Evolutionary conservation across 2,888 invertebrate species (phyloP), one percentile per base, ranked within the genome.

Genomic region (Prenolepis imparis): DNA sequence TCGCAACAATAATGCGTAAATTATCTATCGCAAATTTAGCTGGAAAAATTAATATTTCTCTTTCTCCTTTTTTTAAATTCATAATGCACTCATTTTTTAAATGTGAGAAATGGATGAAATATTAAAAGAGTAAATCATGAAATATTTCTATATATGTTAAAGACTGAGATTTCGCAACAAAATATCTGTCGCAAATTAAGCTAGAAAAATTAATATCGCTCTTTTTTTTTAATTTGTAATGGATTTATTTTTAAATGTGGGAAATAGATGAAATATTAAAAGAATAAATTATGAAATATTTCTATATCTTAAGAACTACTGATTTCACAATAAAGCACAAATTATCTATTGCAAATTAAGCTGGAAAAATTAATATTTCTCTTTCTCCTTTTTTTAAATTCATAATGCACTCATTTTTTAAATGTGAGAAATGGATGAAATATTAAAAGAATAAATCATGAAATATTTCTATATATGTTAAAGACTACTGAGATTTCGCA

Each of bases 261-360:
- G n/a, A n/a, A n/a, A n/a, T n/a, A n/a, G n/a, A n/a, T n/a, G n/a
- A n/a, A n/a, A n/a, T n/a, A n/a, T n/a, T n/a, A n/a, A n/a, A n/a
- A n/a, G n/a, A n/a, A n/a, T n/a, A n/a, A n/a, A n/a, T n/a, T n/a
- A n/a, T n/a, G n/a, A n/a, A n/a, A n/a, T n/a, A n/a, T n/a, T n/a
- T n/a, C n/a, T n/a, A n/a, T n/a, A n/a, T n/a, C n/a, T n/a, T n/a
- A n/a, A n/a, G n/a, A n/a, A n/a, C n/a, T n/a, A n/a, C n/a, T n/a
- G 36, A 64, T 63, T 41, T 28, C n/a, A 74, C 63, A 48, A n/a
- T n/a, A n/a, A 74, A 63, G 21, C 63, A 18, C 12, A 21, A 63
- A 48, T 63, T 63, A 24, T 74, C 11, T 52, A 24, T 52, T 36
- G 21, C 11, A 41, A 63, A 32, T 61, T 32, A 21, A 63, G 9